A percentile compares a stretch with the other conserved stretches of the same genome.
These are phyloP conservation scores for Acanthiza pusilla DNA, from an alignment of 2,797 vertebrate species.

Conservation along the genomic window DNA sequence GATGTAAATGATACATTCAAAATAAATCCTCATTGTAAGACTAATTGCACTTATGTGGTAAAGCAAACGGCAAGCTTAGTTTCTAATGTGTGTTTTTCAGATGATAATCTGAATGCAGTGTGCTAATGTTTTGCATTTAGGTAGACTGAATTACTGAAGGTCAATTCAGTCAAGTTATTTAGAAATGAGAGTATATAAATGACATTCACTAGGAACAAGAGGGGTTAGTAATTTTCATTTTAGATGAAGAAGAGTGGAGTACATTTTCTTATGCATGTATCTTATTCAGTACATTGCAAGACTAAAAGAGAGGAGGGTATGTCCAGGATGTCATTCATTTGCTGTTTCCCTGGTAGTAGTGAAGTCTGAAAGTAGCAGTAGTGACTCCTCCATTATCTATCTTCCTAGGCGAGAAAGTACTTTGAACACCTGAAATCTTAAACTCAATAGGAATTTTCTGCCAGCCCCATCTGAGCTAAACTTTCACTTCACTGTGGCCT, in stretches of 20 bases:
- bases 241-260: not conserved
- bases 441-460: not conserved
- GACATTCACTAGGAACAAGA: not conserved
- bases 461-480: not conserved
- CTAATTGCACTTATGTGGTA: conserved; percentile 7
- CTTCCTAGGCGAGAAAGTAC: not conserved
- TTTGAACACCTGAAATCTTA: not conserved
- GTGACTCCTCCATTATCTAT: not conserved
- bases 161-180: conserved; percentile 50
- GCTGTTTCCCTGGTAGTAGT: not conserved
- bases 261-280: not conserved
- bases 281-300: not conserved
- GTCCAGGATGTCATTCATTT: not conserved
- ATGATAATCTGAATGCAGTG: not conserved
- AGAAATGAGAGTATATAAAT: conserved; percentile 20
- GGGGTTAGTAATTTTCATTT: not conserved
- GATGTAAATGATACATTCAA: conserved; percentile 7
- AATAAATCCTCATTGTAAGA: not conserved
- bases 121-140: not conserved
- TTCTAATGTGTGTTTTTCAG: not conserved
- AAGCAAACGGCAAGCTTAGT: conserved; percentile 12
- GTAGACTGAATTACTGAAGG: not conserved
- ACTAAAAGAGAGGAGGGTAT: not conserved
- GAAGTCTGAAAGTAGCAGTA: not conserved
- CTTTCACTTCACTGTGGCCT: not conserved